Conservation (phyloP, 2,113 vertebrate genomes). For the Petroica traversi region DNA sequence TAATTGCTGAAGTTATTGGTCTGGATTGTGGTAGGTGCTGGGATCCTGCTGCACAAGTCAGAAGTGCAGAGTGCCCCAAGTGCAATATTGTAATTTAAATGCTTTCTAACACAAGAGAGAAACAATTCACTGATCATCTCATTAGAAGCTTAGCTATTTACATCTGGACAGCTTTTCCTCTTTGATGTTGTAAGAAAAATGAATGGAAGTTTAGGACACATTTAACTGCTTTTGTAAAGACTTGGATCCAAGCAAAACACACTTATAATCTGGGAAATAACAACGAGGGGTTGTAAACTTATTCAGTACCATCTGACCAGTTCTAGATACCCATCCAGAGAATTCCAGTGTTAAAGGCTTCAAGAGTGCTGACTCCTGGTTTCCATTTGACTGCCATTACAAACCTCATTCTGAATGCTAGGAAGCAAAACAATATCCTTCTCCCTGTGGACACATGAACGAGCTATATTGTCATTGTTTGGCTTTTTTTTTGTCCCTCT, state of each 20-base stretch:
- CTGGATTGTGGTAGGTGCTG: conserved; percentile 34
- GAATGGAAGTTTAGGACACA: background rate
- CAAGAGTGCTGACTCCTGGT: background rate
- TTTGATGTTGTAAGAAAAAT: conserved; percentile 43
- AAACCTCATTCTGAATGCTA: background rate
- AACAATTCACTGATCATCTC: conserved; percentile 34
- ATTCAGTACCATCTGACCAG: background rate
- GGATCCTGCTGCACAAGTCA: background rate
- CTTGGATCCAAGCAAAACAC: conserved; percentile 33
- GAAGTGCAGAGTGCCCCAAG: background rate
- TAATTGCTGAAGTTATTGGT: conserved; percentile 28
- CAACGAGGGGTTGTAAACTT: background rate
- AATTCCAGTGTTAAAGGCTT: conserved; percentile 8
- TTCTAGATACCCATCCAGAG: background rate
- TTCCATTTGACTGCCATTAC: conserved; percentile 6
- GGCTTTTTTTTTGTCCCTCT: background rate
- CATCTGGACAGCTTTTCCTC: conserved; percentile 22
- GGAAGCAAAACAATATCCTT: conserved; percentile 8
- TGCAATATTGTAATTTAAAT: conserved; percentile 34
- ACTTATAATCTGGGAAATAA: background rate
- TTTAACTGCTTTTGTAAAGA: conserved; percentile 36
- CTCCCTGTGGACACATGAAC: background rate
- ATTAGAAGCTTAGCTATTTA: conserved; percentile 40
- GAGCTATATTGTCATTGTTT: background rate
- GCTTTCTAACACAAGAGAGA: conserved; percentile 30